These are phyloP conservation scores for Ochotona princeps DNA, from an alignment of 2,113 vertebrate genomes.

Conservation along the genomic window DNA sequence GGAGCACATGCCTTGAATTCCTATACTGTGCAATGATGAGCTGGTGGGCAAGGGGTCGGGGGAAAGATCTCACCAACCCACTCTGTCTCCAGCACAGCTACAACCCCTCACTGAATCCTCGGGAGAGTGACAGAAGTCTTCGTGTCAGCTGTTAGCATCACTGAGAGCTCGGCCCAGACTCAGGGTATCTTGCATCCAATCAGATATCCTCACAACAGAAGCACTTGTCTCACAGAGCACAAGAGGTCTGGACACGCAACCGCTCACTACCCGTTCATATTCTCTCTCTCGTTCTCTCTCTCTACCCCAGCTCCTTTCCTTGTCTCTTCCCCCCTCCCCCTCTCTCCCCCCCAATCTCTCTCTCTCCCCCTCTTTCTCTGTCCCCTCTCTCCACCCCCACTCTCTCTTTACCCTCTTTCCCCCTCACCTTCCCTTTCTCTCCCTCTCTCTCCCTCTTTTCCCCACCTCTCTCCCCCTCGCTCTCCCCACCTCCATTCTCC, in stretches of 20 bases:
- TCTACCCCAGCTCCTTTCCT: not conserved
- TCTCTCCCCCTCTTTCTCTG: too few species aligned
- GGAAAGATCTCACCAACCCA: not conserved
- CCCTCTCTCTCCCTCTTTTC: too few species aligned
- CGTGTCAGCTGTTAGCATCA: too few species aligned
- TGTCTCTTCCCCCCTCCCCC: too few species aligned
- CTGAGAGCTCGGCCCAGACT: rapidly evolving
- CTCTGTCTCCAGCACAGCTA: not conserved
- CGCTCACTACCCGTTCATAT: not conserved
- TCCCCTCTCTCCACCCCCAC: too few species aligned
- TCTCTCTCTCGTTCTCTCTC: too few species aligned
- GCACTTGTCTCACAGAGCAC: too few species aligned
- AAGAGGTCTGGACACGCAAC: rapidly evolving
- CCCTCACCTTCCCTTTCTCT: too few species aligned
- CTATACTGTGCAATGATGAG: not conserved
- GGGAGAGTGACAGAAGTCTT: not conserved
- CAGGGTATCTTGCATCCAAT: not conserved
- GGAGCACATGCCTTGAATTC: not conserved
- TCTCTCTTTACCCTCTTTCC: too few species aligned
- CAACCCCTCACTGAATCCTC: not conserved
- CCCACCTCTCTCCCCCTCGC: too few species aligned
- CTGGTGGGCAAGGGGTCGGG: not conserved
- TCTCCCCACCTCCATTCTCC: too few species aligned
- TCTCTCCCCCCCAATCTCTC: too few species aligned
- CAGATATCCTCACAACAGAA: not conserved